Conservation (phyloP, 2,888 invertebrate species). For the Neria commutata region DNA sequence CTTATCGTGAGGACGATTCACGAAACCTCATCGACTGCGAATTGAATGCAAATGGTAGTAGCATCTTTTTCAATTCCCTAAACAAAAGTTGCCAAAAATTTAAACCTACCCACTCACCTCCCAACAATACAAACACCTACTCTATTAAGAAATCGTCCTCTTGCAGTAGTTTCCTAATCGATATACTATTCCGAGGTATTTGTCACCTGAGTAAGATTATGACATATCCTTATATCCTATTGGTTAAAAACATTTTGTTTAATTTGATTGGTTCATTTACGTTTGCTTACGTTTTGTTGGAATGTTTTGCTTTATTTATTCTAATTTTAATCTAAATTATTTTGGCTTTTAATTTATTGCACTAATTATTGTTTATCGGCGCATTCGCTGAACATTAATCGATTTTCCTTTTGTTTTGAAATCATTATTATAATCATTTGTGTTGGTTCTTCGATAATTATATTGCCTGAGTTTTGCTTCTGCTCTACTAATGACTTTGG, state of each 20-base stretch:
- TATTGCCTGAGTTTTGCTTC: constrained; percentile 1
- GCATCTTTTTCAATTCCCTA: constrained; percentile 38
- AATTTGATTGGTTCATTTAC: constrained; percentile 6
- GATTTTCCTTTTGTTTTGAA: constrained; percentile 25
- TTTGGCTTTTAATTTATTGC: not conserved
- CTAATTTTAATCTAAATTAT: not conserved
- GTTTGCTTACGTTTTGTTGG: constrained; percentile 11
- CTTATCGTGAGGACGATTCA: constrained; percentile 62
- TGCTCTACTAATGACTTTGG: constrained; percentile 22
- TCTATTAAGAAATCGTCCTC: constrained; percentile 63
- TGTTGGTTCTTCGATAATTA: constrained; percentile 23
- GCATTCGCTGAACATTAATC: too few relatives aligned
- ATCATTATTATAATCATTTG: constrained; percentile 15
- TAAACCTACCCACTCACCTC: constrained; percentile 41
- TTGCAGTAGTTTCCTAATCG: constrained; percentile 64
- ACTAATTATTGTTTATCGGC: too few relatives aligned
- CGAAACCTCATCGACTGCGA: constrained; percentile 60
- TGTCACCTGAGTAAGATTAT: constrained; percentile 60
- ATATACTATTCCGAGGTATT: constrained; percentile 64
- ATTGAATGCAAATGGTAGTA: constrained; percentile 61
- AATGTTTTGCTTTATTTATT: constrained; percentile 9
- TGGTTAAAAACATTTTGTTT: constrained; percentile 15
- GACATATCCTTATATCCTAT: constrained; percentile 24
- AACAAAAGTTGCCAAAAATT: constrained; percentile 56
- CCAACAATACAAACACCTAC: constrained; percentile 42